Base-by-base conservation (phyloP, 2,888 invertebrate species). In the Eupithecia centaureata region DNA sequence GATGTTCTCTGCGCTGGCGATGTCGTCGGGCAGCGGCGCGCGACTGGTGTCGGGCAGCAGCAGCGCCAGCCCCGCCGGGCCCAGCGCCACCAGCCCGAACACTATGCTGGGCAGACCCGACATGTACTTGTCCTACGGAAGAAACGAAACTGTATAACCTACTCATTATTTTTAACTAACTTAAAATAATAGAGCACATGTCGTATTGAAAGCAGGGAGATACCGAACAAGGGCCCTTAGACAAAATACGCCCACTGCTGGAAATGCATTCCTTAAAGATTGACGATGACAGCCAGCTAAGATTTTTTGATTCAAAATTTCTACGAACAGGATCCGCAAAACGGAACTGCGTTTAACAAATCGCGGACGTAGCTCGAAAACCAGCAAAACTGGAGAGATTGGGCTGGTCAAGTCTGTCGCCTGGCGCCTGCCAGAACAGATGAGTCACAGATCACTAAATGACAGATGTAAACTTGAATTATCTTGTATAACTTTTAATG, bases 41-140 rank as follows among this genome's bases (percentile, higher is more conserved):
- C 77, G 77, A 71, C 90, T 90, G 2, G 92, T 89, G 73, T 92
- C 93, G 0, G 92, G 93, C 18, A 93, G 79, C 38, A 89, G 73
- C 0, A 91, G 78, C 0, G 91, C 84, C 62, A 92, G 75, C 32
- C 80, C 12, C 0, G 89, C 92, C 0, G 92, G 87, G 0, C 86
- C 87, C 2, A 92, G 76, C 1, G 92, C 88, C 12, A 82, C 87
- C 4, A 86, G 47, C 0, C 90, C 91, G 63, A 92, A 90, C 22
- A 88, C 81, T 22, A 92, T 76, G 74, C 87, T 90, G 0, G 92
- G 88, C 12, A 92, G 80, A 4, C 91, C 89, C 0, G 81, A 51
- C 89, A 91, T 88, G 74, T 86, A 89, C 59, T 85, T 75, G 27
- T 85, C 86, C 92, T 92, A 22, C 2, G 81, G 0, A 79, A 79